These are phyloP conservation scores for Pristionchus entomophagus DNA, from an alignment of 2,888 invertebrate genomes.

Conservation along the genomic window DNA sequence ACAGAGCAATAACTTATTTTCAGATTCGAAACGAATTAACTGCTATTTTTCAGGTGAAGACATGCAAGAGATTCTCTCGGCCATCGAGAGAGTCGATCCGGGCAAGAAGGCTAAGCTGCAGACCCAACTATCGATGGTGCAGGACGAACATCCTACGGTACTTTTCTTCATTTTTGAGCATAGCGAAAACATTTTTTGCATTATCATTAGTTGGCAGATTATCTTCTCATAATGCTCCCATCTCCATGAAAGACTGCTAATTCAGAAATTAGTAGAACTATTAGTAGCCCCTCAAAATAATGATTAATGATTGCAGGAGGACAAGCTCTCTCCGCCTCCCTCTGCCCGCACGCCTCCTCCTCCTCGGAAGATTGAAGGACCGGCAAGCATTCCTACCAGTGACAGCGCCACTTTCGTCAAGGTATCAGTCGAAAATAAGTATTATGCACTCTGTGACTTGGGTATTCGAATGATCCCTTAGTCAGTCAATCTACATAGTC, in stretches of 20 bases:
- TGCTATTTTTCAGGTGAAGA: constrained; percentile 64
- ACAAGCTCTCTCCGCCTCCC: background rate
- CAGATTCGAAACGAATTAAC: too few relatives aligned
- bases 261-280: background rate
- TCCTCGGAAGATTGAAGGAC: background rate
- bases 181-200: background rate
- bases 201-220: too few relatives aligned
- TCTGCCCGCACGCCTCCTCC: constrained; percentile 4
- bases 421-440: background rate
- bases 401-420: background rate
- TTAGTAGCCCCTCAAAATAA: background rate
- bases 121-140: constrained; percentile 57
- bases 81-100: constrained; percentile 71
- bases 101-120: constrained; percentile 62
- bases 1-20: background rate
- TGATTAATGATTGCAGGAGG: background rate
- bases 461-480: background rate
- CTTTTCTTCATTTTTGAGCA: background rate
- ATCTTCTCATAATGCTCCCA: too few relatives aligned
- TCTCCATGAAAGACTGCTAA: background rate
- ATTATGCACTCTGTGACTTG: background rate
- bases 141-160: background rate
- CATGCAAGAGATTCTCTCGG: constrained; percentile 72
- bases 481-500: too few relatives aligned
- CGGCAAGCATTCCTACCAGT: background rate